Conservation (phyloP, 2,797 vertebrate species). For the Rachycentron canadum region DNA sequence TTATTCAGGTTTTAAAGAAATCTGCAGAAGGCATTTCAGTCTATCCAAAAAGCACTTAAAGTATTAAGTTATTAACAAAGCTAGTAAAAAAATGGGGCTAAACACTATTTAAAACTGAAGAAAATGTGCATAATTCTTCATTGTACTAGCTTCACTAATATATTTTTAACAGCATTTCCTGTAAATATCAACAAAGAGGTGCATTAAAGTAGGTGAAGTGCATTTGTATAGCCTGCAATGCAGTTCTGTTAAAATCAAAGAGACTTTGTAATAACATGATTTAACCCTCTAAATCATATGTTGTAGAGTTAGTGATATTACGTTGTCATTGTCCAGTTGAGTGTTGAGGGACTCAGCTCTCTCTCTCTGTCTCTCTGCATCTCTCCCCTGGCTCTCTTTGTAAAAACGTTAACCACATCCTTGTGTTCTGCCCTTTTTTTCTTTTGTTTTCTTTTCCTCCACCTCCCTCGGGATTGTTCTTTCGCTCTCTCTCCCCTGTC, state of each 20-base stretch:
- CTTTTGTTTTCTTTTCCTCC: constrained; percentile 46
- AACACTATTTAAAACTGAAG: constrained; percentile 2
- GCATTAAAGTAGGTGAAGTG: not conserved
- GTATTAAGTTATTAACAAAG: not conserved
- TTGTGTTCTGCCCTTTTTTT: constrained; percentile 91
- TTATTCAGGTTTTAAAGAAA: constrained; percentile 20
- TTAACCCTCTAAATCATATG: not conserved
- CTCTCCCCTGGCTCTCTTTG: constrained; percentile 84
- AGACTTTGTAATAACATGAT: not conserved
- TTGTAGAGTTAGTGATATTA: constrained; percentile 48
- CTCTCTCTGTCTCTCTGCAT: constrained; percentile 80
- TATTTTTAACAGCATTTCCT: not conserved
- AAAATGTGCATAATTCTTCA: not conserved
- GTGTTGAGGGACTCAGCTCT: constrained; percentile 85
- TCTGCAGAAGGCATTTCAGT: constrained; percentile 7
- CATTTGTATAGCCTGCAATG: constrained; percentile 18
- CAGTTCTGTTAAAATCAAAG: not conserved
- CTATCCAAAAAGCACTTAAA: not conserved
- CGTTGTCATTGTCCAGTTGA: constrained; percentile 71
- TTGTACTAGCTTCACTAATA: not conserved
- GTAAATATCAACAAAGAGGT: constrained; percentile 9
- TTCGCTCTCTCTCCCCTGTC: constrained; percentile 48
- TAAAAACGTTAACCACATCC: constrained; percentile 92
- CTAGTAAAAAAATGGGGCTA: not conserved
- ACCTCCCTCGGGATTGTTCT: constrained; percentile 56